Evolutionary conservation across 2,113 vertebrate genomes (phyloP).

Genomic region (Ptyas mucosa): DNA sequence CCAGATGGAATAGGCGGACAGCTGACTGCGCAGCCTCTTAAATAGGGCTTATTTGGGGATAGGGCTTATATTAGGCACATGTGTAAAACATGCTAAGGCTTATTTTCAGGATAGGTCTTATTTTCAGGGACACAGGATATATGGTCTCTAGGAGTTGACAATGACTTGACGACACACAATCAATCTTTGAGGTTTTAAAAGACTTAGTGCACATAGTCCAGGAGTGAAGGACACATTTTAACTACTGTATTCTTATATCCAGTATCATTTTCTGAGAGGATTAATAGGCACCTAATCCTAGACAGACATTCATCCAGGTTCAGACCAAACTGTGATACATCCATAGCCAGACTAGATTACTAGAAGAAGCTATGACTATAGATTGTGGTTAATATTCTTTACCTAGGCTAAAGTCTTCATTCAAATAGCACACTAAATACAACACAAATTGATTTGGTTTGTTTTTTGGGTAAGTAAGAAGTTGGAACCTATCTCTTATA

Average conservation of each 20-base stretch:
- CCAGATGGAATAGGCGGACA: too few relatives aligned
- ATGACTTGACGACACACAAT: neutral
- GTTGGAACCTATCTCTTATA: neutral
- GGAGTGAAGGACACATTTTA: neutral
- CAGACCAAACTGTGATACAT: neutral
- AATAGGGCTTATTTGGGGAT: too few relatives aligned
- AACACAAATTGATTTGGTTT: neutral
- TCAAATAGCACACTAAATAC: neutral
- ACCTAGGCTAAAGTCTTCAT: neutral
- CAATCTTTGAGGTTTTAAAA: neutral
- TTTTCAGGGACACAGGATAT: too few relatives aligned
- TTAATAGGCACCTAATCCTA: neutral
- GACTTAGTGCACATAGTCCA: neutral
- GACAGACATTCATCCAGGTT: neutral
- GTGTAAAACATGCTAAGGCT: too few relatives aligned
- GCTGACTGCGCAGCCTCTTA: too few relatives aligned
- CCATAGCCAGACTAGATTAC: neutral
- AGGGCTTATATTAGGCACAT: too few relatives aligned
- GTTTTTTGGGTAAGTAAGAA: neutral
- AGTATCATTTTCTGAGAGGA: neutral
- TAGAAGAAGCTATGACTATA: neutral
- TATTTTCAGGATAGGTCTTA: too few relatives aligned
- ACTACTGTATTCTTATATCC: neutral
- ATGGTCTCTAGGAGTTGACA: neutral
- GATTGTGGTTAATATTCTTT: neutral